A percentile compares a stretch with the other conserved stretches of the same genome.
These are phyloP conservation scores for Agelaius tricolor DNA, from an alignment of 2,113 vertebrate species.

Conservation along the genomic window DNA sequence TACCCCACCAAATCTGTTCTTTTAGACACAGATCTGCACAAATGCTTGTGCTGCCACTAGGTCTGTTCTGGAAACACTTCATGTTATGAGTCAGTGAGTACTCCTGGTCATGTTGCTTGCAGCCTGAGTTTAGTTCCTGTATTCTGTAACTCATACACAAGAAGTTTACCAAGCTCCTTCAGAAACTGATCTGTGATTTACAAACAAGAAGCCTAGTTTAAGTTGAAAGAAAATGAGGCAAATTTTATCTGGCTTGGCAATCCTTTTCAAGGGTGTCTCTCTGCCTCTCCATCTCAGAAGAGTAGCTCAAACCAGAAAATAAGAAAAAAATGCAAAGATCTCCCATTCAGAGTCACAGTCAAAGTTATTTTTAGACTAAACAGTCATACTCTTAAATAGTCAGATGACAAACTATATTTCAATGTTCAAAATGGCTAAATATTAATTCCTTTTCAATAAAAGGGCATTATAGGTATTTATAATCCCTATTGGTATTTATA, in stretches of 20 bases:
- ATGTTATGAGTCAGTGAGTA: not conserved
- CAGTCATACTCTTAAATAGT: not conserved
- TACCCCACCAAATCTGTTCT: not conserved
- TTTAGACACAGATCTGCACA: not conserved
- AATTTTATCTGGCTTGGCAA: not conserved
- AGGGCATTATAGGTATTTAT: not conserved
- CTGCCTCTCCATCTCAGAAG: not conserved
- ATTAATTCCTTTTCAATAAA: not conserved
- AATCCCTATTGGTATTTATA: constrained; percentile 21
- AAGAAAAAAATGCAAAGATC: not conserved
- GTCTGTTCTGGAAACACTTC: not conserved
- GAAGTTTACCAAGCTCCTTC: not conserved
- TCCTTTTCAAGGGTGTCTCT: not conserved
- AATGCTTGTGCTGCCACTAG: not conserved
- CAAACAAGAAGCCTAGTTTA: not conserved
- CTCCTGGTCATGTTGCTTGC: not conserved
- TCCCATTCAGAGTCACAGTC: not conserved
- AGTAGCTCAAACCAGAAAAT: not conserved
- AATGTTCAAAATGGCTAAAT: not conserved
- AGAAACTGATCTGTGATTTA: not conserved
- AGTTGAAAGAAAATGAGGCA: not conserved
- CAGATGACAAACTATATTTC: not conserved
- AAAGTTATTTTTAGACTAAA: not conserved
- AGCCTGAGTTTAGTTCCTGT: not conserved
- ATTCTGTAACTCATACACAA: not conserved